A percentile compares a stretch with the other conserved stretches of the same genome.
phyloP scores from a whole-genome alignment of 1,140 invertebrate genomes.

The Muscidifurax raptorellus region DNA sequence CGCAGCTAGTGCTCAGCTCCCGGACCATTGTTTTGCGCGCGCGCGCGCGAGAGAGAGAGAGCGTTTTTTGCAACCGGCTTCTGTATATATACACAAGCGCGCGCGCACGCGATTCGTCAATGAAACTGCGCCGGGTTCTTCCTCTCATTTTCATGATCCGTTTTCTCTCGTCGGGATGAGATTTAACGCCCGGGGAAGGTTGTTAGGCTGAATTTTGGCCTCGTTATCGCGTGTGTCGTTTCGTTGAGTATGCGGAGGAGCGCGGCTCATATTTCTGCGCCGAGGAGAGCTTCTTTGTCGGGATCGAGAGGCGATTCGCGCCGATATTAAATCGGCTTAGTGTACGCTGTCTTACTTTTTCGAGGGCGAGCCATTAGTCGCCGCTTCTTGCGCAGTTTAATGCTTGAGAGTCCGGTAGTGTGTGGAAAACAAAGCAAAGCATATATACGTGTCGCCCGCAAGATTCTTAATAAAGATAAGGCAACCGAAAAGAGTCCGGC shows the following conservation, averaged over 20 bases:
- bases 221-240: neutral
- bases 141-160: neutral
- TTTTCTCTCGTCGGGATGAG: neutral
- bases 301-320: too few species aligned
- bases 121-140: slow-evolving; percentile 4
- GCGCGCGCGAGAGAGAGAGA: too few species aligned
- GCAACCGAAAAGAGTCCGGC: neutral
- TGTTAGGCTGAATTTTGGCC: slow-evolving; percentile 1
- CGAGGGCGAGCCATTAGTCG: neutral
- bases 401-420: too few species aligned
- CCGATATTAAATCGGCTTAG: too few species aligned
- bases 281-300: neutral
- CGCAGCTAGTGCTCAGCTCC: slow-evolving; percentile 55
- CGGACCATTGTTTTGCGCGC: slow-evolving; percentile 50
- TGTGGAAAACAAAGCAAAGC: too few species aligned
- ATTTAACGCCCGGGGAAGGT: slow-evolving; percentile 10
- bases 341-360: neutral
- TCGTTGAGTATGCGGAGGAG: neutral
- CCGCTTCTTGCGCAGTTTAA: too few species aligned
- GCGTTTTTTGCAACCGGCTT: slow-evolving; percentile 26
- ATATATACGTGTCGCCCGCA: too few species aligned
- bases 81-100: neutral
- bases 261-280: neutral
- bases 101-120: slow-evolving; percentile 10
- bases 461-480: slow-evolving; percentile 40